Conservation (phyloP, 2,888 invertebrate species). For the Drosophila flavopinicola region DNA sequence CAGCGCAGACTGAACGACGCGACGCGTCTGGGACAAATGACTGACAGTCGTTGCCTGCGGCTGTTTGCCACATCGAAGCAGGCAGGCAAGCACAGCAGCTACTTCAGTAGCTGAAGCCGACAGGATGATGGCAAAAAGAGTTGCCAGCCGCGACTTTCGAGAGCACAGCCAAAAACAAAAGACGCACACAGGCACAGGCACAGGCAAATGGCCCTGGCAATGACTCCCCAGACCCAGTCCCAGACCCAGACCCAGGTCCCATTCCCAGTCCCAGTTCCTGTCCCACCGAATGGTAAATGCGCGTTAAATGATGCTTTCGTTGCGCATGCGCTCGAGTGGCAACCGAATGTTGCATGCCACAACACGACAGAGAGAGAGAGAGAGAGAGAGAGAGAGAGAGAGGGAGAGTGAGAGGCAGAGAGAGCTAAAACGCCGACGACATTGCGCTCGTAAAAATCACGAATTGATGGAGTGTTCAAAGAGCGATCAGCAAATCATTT, state of each 20-base stretch:
- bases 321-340: slow-evolving; percentile 68
- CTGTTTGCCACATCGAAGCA: slow-evolving; percentile 61
- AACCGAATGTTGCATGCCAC: slow-evolving; percentile 32
- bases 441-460: slow-evolving; percentile 83
- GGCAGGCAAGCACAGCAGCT: slow-evolving; percentile 70
- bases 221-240: slow-evolving; percentile 35
- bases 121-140: slow-evolving; percentile 62
- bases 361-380: slow-evolving; percentile 13
- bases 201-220: slow-evolving; percentile 37
- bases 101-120: slow-evolving; percentile 82
- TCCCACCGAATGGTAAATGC: slow-evolving; percentile 68
- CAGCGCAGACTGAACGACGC: slow-evolving; percentile 54
- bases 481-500: slow-evolving; percentile 83
- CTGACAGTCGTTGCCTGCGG: slow-evolving; percentile 63
- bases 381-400: slow-evolving; percentile 11
- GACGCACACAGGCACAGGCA: slow-evolving; percentile 20
- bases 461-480: slow-evolving; percentile 84
- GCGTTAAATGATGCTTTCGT: slow-evolving; percentile 81
- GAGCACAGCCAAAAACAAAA: slow-evolving; percentile 53
- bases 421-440: slow-evolving; percentile 54
- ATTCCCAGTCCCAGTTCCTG: slow-evolving; percentile 4
- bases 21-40: slow-evolving; percentile 75
- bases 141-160: slow-evolving; percentile 40
- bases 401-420: slow-evolving; percentile 4
- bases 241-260: slow-evolving; percentile 3